Percentiles rank a stretch among this genome's conserved stretches.
phyloP scores from a whole-genome alignment of 2,888 invertebrate species.

The Agrotis puta region DNA sequence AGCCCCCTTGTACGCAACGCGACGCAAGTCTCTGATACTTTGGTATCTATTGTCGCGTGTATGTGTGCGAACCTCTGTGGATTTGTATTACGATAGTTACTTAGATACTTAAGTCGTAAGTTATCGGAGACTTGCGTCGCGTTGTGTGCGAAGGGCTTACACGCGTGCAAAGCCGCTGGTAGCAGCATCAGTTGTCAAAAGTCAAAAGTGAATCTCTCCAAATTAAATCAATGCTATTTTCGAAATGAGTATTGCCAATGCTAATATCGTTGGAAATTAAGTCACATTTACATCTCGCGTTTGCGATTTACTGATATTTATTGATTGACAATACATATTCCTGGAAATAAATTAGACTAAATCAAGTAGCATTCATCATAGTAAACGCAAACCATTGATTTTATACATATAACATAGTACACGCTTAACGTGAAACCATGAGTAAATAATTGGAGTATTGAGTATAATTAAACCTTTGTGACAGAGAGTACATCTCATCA shows the following conservation, averaged over 20 bases:
- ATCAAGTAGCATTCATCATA: neutral
- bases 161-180: too few relatives aligned
- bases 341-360: slow-evolving; percentile 3
- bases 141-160: too few relatives aligned
- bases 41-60: too few relatives aligned
- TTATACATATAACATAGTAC: slow-evolving; percentile 18
- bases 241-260: neutral
- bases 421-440: slow-evolving; percentile 9
- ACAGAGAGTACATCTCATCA: too few relatives aligned
- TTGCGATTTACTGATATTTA: neutral
- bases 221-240: neutral
- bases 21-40: too few relatives aligned
- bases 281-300: neutral
- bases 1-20: too few relatives aligned
- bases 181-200: too few relatives aligned
- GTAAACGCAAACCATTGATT: slow-evolving; percentile 29
- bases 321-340: neutral
- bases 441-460: slow-evolving; percentile 22
- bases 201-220: too few relatives aligned
- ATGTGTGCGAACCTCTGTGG: too few relatives aligned
- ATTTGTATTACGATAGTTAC: too few relatives aligned
- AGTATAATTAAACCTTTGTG: slow-evolving; percentile 43
- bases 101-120: too few relatives aligned
- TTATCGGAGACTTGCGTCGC: too few relatives aligned
- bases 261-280: neutral